phyloP scores from a whole-genome alignment of 2,797 vertebrate species.

The Pampus argenteus region DNA sequence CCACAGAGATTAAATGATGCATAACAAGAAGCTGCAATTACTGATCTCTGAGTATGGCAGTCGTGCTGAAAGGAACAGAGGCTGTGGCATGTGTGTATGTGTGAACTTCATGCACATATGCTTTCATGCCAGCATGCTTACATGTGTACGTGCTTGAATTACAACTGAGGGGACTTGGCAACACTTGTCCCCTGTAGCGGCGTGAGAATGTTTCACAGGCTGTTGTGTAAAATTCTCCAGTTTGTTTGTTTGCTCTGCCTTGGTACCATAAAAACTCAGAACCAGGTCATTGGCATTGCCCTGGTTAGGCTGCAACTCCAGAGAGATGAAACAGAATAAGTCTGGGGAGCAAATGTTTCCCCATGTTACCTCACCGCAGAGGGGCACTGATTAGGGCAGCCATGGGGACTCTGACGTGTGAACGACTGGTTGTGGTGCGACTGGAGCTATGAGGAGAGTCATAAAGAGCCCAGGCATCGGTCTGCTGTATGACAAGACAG shows the following conservation, averaged over 20 bases:
- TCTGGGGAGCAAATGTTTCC: conserved; percentile 81
- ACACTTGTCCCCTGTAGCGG: conserved; percentile 57
- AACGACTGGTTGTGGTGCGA: conserved; percentile 60
- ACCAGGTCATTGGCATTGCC: conserved; percentile 64
- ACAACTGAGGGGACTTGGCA: conserved; percentile 57
- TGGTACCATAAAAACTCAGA: conserved; percentile 75
- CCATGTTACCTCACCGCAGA: conserved; percentile 69
- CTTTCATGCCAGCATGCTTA: conserved; percentile 61
- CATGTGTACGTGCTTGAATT: conserved; percentile 47
- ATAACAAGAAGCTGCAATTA: conserved; percentile 36
- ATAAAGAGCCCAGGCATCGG: conserved; percentile 26
- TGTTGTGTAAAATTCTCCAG: conserved; percentile 76
- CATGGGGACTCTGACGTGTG: conserved; percentile 67
- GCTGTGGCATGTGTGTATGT: conserved; percentile 24
- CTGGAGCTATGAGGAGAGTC: conserved; percentile 12
- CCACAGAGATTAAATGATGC: conserved; percentile 34
- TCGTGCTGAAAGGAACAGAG: conserved; percentile 31
- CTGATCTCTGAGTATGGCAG: conserved; percentile 25
- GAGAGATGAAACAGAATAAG: conserved; percentile 59
- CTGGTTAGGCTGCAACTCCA: conserved; percentile 69
- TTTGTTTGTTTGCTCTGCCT: conserved; percentile 83
- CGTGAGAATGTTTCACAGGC: conserved; percentile 71
- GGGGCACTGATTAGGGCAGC: conserved; percentile 56
- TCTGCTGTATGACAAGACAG: conserved; percentile 44
- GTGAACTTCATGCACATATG: conserved; percentile 42